Conservation (phyloP, 2,888 invertebrate genomes). For the Pardosa pseudoannulata region DNA sequence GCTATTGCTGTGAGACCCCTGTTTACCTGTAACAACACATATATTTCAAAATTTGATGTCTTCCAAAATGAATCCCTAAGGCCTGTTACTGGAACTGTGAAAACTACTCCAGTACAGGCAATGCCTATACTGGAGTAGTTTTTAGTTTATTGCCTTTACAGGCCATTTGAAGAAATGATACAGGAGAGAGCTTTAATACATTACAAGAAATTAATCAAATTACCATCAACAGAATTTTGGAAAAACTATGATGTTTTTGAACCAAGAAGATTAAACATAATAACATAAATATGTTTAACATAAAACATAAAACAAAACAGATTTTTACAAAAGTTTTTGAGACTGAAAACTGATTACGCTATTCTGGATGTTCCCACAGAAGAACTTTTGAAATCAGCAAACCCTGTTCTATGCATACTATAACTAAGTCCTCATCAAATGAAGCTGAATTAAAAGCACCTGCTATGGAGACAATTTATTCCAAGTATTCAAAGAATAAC, state of each 20-base stretch:
- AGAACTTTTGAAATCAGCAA: conserved; percentile 12
- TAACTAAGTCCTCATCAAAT: background rate
- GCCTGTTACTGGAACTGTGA: too few species aligned
- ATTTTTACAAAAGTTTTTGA: background rate
- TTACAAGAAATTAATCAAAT: conserved; percentile 20
- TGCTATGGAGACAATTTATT: conserved; percentile 17
- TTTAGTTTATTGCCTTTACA: too few species aligned
- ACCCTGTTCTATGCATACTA: background rate
- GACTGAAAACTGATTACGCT: background rate
- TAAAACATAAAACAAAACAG: too few species aligned
- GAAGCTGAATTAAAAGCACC: background rate
- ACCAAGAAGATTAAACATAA: conserved; percentile 14
- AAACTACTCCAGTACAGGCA: too few species aligned
- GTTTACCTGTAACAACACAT: too few species aligned
- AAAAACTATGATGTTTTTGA: conserved; percentile 10
- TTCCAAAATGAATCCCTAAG: too few species aligned
- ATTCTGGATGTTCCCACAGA: background rate
- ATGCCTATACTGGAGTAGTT: too few species aligned
- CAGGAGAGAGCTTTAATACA: background rate
- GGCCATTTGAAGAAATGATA: too few species aligned
- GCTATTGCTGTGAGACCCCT: too few species aligned
- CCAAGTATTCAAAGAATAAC: conserved; percentile 20
- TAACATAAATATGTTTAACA: too few species aligned
- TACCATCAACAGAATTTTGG: background rate
- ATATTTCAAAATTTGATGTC: too few species aligned